Evolutionary conservation across 2,113 vertebrate species (phyloP), one percentile per base, ranked within the genome.

Genomic region (Asarcornis scutulata): DNA sequence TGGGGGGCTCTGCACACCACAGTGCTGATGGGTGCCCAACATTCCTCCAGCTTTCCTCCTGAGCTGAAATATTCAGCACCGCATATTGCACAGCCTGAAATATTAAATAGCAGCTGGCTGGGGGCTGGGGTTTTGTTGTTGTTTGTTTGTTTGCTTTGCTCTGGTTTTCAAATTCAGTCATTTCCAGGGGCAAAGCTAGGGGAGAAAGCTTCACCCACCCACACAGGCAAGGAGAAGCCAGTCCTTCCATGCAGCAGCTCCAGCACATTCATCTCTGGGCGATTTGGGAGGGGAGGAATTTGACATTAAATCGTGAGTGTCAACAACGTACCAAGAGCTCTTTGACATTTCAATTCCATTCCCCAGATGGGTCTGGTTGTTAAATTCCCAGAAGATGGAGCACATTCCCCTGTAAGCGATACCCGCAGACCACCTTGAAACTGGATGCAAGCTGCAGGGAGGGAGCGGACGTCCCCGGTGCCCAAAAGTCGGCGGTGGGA

Each of bases 161-260:
- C 80, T 80, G n/a, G n/a, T 11, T 91, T 91, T 93, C 62, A 75
- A 64, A 50, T 7, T 6, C 42, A 85, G 77, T 40, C 44, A 29
- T 53, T 89, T 93, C 69, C 63, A 81, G 55, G 78, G 63, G 40
- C 82, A 89, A 94, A 85, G 29, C n/a, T 80, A 17, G 21, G 31
- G 67, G 79, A 67, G 66, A 91, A 73, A 21, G 66, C n/a, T 92
- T 83, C 1, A 6, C 69, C 87, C 71, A 59, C 78, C 67, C 82
- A 74, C 25, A 4, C 59, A 68, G 52, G 22, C 10, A 4, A 84
- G 67, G 58, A 84, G 52, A 88, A 88, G 66, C 38, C 74, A 97
- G 71, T 50, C 25, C 38, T 83, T 63, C 31, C 53, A 56, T 42
- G 52, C 58, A 69, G 74, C 58, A 89, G 53, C 38, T 68, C 42